A percentile compares a stretch with the other conserved stretches of the same genome.
These are phyloP conservation scores for Anodontia alba DNA, from an alignment of 2,888 invertebrate species.

Conservation along the genomic window DNA sequence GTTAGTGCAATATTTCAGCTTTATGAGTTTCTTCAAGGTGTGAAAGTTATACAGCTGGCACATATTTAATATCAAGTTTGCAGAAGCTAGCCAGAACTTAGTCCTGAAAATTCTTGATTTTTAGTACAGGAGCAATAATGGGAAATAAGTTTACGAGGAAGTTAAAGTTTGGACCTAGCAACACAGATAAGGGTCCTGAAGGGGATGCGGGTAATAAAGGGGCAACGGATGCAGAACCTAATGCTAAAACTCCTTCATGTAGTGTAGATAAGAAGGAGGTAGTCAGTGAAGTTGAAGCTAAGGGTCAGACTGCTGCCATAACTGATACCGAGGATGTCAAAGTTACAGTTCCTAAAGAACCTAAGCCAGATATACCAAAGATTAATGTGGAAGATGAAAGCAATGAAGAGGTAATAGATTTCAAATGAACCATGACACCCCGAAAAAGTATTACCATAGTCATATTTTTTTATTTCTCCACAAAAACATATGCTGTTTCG, in stretches of 20 bases:
- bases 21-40: too few species aligned
- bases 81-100: too few species aligned
- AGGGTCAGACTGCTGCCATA: neutral
- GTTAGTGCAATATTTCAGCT: too few species aligned
- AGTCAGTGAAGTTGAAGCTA: neutral
- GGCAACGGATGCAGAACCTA: constrained; percentile 17
- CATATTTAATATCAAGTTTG: too few species aligned
- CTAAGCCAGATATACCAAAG: neutral
- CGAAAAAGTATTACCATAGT: neutral
- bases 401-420: constrained; percentile 8
- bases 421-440: too few species aligned
- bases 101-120: too few species aligned
- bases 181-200: constrained; percentile 10
- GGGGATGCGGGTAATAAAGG: constrained; percentile 2
- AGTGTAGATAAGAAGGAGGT: constrained; percentile 16
- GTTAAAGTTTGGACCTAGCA: constrained; percentile 44
- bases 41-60: too few species aligned
- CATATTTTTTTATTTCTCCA: too few species aligned
- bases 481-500: too few species aligned
- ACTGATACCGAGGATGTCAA: constrained; percentile 4
- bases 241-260: neutral
- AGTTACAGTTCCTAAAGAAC: neutral
- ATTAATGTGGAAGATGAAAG: neutral
- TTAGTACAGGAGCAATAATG: too few species aligned
- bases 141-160: constrained; percentile 57